Conservation (phyloP, 2,797 vertebrate species). For the Oophaga sylvatica region DNA sequence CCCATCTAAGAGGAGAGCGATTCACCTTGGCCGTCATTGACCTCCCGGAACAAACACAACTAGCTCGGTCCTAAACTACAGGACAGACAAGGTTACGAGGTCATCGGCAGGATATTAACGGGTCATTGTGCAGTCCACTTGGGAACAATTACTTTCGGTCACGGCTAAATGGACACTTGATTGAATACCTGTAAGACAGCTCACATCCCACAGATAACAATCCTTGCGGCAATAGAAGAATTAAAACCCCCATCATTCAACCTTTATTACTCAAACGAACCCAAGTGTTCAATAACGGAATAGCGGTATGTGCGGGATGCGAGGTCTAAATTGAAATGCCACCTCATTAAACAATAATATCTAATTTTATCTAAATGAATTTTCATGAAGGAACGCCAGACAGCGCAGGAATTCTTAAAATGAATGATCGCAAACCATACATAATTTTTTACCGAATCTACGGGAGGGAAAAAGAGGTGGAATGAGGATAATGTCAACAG, state of each 20-base stretch:
- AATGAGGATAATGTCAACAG: constrained; percentile 34
- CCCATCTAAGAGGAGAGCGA: constrained; percentile 33
- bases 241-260: constrained; percentile 99
- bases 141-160: constrained; percentile 99
- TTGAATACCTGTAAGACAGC: constrained; percentile 98
- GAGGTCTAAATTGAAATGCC: constrained; percentile 85
- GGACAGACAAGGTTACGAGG: constrained; percentile 98
- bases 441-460: constrained; percentile 80
- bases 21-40: constrained; percentile 90
- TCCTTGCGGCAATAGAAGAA: constrained; percentile 98
- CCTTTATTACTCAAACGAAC: constrained; percentile 99
- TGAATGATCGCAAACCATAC: constrained; percentile 83
- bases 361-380: constrained; percentile 88
- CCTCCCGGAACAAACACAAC: constrained; percentile 84
- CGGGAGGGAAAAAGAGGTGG: constrained; percentile 39
- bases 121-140: constrained; percentile 98
- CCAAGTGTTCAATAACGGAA: constrained; percentile 97
- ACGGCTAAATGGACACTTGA: constrained; percentile 99
- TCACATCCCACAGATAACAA: constrained; percentile 99
- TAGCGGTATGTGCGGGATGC: constrained; percentile 83
- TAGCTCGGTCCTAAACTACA: constrained; percentile 93
- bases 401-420: constrained; percentile 85
- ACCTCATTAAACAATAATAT: constrained; percentile 88
- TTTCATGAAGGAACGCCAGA: constrained; percentile 83
- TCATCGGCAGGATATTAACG: constrained; percentile 94